A percentile compares a stretch with the other conserved stretches of the same genome.
phyloP scores from a whole-genome alignment of 1,140 invertebrate genomes.

The Acromyrmex charruanus region DNA sequence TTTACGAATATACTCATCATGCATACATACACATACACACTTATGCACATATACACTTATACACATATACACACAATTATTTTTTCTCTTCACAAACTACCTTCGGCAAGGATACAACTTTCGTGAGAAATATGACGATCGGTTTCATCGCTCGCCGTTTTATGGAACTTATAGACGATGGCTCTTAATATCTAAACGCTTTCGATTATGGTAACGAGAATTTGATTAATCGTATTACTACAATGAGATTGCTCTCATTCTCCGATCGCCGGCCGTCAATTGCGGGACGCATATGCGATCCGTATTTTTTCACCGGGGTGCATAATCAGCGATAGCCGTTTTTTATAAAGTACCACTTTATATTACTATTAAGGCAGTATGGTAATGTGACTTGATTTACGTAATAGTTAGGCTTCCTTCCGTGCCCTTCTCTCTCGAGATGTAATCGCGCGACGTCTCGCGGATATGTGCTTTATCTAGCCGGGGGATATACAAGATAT shows the following conservation, averaged over 20 bases:
- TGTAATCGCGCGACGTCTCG: conserved; percentile 58
- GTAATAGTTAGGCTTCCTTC: conserved; percentile 68
- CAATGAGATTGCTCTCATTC: conserved; percentile 22
- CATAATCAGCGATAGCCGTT: conserved; percentile 56
- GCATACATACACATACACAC: not conserved
- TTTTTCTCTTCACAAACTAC: not conserved
- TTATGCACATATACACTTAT: not conserved
- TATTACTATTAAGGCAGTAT: conserved; percentile 84
- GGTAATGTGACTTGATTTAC: conserved; percentile 81
- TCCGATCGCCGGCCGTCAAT: conserved; percentile 11
- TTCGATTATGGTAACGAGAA: conserved; percentile 73
- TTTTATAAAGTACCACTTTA: conserved; percentile 76
- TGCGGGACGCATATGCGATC: conserved; percentile 20
- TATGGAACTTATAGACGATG: conserved; percentile 37
- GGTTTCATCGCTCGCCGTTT: conserved; percentile 18
- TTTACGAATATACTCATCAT: not conserved
- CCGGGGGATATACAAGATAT: not conserved
- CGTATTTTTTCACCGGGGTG: conserved; percentile 46
- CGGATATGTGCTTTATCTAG: conserved; percentile 70
- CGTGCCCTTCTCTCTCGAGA: conserved; percentile 13
- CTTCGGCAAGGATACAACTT: conserved; percentile 35
- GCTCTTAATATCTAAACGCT: conserved; percentile 66
- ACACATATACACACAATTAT: not conserved
- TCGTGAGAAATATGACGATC: conserved; percentile 43
- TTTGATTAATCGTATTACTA: conserved; percentile 71